Conservation (phyloP, 2,113 vertebrate genomes). For the Cochlearius cochlearius region DNA sequence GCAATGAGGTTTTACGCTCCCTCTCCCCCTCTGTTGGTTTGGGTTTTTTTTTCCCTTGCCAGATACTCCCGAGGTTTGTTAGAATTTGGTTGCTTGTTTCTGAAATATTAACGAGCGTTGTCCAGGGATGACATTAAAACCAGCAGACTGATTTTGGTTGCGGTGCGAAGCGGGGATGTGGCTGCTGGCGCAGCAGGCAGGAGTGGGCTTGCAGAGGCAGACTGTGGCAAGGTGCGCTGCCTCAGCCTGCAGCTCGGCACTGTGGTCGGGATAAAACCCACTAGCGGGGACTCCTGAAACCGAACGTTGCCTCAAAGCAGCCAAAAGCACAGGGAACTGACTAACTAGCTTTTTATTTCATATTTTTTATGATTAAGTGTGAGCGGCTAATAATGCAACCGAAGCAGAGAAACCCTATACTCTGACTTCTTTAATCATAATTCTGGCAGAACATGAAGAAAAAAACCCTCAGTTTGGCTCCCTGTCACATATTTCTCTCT, state of each 20-base stretch:
- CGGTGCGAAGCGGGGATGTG: neutral
- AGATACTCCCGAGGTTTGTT: neutral
- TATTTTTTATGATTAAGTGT: neutral
- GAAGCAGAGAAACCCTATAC: neutral
- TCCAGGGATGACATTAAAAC: neutral
- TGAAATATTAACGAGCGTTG: neutral
- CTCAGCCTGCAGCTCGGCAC: neutral
- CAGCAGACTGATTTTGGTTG: neutral
- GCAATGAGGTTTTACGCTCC: accelerated
- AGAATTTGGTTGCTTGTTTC: neutral
- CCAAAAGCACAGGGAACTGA: neutral
- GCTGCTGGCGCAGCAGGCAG: neutral
- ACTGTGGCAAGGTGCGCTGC: neutral
- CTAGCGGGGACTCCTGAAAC: neutral
- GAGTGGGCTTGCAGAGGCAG: neutral
- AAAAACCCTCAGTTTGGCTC: neutral
- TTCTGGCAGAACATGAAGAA: neutral
- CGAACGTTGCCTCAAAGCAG: neutral
- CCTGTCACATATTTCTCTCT: neutral
- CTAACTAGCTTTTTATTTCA: neutral
- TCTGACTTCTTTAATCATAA: neutral
- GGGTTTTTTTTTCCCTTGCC: neutral
- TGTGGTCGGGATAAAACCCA: neutral
- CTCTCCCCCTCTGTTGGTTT: neutral
- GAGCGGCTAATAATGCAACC: neutral